Evolutionary conservation across 2,113 vertebrate species (phyloP).

Genomic region (Daubentonia madagascariensis): DNA sequence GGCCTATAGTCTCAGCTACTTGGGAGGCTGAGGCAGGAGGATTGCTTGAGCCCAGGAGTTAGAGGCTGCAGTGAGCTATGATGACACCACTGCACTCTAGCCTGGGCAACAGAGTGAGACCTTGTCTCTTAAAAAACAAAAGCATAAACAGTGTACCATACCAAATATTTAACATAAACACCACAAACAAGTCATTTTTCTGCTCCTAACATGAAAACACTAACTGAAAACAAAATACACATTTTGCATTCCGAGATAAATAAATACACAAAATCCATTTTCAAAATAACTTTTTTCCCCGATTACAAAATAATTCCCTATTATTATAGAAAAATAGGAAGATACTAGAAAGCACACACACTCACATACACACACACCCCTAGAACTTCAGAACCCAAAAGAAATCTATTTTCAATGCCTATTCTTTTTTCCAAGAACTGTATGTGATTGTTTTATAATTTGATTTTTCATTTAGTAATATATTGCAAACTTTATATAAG

Average conservation of each 20-base stretch:
- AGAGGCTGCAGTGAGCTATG: too few species aligned
- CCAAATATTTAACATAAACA: background rate
- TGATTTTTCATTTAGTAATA: constrained; percentile 14
- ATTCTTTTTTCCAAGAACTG: background rate
- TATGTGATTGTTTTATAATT: background rate
- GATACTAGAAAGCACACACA: background rate
- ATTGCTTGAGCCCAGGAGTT: too few species aligned
- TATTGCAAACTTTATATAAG: background rate
- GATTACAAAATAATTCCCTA: background rate
- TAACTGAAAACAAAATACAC: constrained; percentile 52
- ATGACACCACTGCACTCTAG: too few species aligned
- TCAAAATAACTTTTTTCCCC: background rate
- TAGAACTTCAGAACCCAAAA: background rate
- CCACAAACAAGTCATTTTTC: background rate
- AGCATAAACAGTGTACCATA: background rate
- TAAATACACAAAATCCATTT: background rate
- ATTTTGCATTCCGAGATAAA: constrained; percentile 19
- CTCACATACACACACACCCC: background rate
- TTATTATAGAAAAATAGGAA: background rate
- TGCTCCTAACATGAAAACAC: background rate
- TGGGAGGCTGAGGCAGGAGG: too few species aligned
- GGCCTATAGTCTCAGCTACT: too few species aligned
- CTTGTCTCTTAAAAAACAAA: background rate
- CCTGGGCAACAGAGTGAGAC: too few species aligned
- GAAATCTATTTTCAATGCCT: background rate